Conservation (phyloP, 2,888 invertebrate genomes). For the Drosophila falleni region DNA sequence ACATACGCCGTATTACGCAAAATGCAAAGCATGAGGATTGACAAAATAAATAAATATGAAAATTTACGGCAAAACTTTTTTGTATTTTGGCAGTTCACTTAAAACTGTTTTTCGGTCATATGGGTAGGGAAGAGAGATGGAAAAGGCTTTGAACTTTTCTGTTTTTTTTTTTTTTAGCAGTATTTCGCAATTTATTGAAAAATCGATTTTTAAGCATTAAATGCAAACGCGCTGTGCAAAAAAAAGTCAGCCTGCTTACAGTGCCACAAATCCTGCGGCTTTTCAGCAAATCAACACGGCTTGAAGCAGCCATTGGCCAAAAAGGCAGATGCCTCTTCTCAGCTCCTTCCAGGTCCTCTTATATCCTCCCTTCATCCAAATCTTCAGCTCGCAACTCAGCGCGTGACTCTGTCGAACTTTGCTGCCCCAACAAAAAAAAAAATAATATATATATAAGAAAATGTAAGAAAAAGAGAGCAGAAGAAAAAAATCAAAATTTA, state of each 20-base stretch:
- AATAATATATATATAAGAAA: too few relatives aligned
- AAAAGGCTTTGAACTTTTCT: slow-evolving; percentile 69
- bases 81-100: slow-evolving; percentile 70
- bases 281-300: slow-evolving; percentile 79
- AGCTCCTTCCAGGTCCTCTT: neutral
- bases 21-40: slow-evolving; percentile 74
- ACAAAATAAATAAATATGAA: slow-evolving; percentile 82
- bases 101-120: slow-evolving; percentile 51
- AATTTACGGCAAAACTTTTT: slow-evolving; percentile 77
- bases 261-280: slow-evolving; percentile 77
- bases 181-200: slow-evolving; percentile 74
- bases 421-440: slow-evolving; percentile 37
- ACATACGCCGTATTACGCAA: slow-evolving; percentile 66
- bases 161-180: neutral
- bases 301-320: slow-evolving; percentile 50
- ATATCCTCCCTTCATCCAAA: neutral
- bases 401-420: slow-evolving; percentile 78
- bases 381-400: slow-evolving; percentile 57
- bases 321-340: slow-evolving; percentile 1
- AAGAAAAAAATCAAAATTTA: slow-evolving; percentile 62
- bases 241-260: slow-evolving; percentile 62
- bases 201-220: slow-evolving; percentile 77
- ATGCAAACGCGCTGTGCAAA: slow-evolving; percentile 45
- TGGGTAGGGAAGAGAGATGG: slow-evolving; percentile 21
- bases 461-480: slow-evolving; percentile 9